Base-by-base conservation (phyloP, 2,113 vertebrate species). In the Tachysurus fulvidraco region DNA sequence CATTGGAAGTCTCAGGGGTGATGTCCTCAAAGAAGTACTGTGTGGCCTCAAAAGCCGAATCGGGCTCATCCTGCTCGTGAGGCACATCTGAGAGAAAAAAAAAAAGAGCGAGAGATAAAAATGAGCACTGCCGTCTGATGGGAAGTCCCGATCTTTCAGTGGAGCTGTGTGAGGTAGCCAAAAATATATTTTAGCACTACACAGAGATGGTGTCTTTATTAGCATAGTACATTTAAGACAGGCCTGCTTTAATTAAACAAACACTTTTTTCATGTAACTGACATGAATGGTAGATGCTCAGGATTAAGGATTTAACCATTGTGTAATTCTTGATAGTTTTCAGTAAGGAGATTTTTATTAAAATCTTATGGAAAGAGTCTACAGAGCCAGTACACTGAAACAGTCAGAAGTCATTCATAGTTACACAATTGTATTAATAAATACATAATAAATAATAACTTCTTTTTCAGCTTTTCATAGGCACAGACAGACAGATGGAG, bases 11-110 rank as follows among this genome's bases (percentile, higher is more conserved):
- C 77, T 99, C 98, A 7, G 98, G 97, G 28, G 97, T 97, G 89
- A 99, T 96, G 90, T 99, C 98, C 94, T 99, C 98, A 94, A 99
- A 99, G 92, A 99, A 99, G 92, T 99, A 99, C 90, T 99, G 98
- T 25, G 97, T 99, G 17, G 98, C 98, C 94, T 99, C 98, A 84
- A 98, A 99, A 54, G 98, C 98, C 14, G 98, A 99, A 91, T 99
- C 98, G 0, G 98, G 97, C 71, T 99, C 98, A 14, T 99, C 98
- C 71, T 96, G 97, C 78, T 99, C 98, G 64, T 94, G 95, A 76
- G 93, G 94, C 0, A 96, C 93, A 88, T 98, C 95, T 96, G 67
- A 67, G 10, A 81, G 52, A 30, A 41, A 1, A 17, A 1, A 17
- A 65, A 54, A 17, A 0, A 71, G 46, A 44, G 30, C 1, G 36